These are phyloP conservation scores for Scophthalmus maximus DNA, from an alignment of 2,113 vertebrate species.

Conservation along the genomic window DNA sequence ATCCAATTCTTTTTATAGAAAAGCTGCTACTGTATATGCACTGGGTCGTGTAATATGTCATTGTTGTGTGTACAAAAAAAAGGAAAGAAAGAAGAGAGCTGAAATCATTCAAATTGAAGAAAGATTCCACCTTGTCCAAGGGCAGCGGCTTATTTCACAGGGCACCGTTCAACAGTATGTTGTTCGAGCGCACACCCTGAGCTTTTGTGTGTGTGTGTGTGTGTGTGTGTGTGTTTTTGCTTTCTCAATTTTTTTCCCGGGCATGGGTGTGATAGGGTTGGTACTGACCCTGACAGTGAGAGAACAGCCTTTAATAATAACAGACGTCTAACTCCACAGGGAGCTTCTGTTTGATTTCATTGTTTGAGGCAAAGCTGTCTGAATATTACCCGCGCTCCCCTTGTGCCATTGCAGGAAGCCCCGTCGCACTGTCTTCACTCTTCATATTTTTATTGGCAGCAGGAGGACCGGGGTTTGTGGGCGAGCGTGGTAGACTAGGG, in stretches of 20 bases:
- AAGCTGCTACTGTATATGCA: background rate
- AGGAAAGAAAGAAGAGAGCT: too few species aligned
- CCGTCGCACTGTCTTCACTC: constrained; percentile 72
- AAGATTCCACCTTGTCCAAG: constrained; percentile 47
- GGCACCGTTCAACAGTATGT: constrained; percentile 19
- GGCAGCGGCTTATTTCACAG: constrained; percentile 34
- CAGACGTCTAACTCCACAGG: constrained; percentile 71
- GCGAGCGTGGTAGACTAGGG: constrained; percentile 34
- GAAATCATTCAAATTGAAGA: too few species aligned
- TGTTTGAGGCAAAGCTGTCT: constrained; percentile 74
- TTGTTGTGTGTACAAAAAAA: too few species aligned
- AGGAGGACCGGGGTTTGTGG: constrained; percentile 43
- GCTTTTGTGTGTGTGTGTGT: too few species aligned
- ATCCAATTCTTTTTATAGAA: too few species aligned
- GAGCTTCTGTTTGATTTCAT: constrained; percentile 76
- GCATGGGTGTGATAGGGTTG: constrained; percentile 56
- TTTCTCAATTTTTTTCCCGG: constrained; percentile 2
- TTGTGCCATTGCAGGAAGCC: constrained; percentile 62
- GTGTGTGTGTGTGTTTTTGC: too few species aligned
- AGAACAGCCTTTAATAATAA: constrained; percentile 81
- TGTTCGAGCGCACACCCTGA: constrained; percentile 6
- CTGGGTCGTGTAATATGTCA: background rate
- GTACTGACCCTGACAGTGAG: constrained; percentile 73
- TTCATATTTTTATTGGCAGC: constrained; percentile 74
- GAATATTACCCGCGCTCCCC: constrained; percentile 78